A percentile compares a stretch with the other conserved stretches of the same genome.
phyloP scores from a whole-genome alignment of 2,888 invertebrate species.

The Pandemis corylana region DNA sequence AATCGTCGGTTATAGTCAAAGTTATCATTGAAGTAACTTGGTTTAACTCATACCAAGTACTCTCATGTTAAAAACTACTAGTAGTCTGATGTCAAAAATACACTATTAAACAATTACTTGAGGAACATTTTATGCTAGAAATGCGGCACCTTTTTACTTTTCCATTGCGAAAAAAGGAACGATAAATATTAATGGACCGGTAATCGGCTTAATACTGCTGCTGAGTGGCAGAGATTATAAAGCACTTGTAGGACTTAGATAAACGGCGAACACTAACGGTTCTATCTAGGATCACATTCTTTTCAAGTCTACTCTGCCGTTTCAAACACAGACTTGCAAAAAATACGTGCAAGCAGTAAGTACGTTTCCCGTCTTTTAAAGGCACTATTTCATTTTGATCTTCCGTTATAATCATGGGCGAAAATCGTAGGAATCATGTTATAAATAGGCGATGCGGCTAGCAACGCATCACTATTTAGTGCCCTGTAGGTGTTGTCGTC shows the following conservation, averaged over 20 bases:
- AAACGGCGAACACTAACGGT: background rate
- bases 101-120: background rate
- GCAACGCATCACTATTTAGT: too few species aligned
- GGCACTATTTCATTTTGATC: too few species aligned
- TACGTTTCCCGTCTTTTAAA: too few species aligned
- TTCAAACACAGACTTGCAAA: background rate
- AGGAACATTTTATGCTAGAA: background rate
- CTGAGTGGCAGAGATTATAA: conserved; percentile 5
- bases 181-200: conserved; percentile 9
- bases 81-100: too few species aligned
- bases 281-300: background rate
- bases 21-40: too few species aligned
- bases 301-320: background rate
- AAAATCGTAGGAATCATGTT: too few species aligned
- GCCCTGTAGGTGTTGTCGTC: too few species aligned
- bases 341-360: background rate
- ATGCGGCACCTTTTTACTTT: background rate
- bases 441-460: too few species aligned
- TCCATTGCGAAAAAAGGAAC: conserved; percentile 2
- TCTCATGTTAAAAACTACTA: too few species aligned
- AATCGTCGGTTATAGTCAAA: too few species aligned
- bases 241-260: conserved; percentile 5
- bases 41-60: too few species aligned
- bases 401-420: too few species aligned
- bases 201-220: conserved; percentile 10